Percentiles rank a stretch among this genome's conserved stretches.
phyloP scores from a whole-genome alignment of 2,888 invertebrate species.

The Trichacis sp. region DNA sequence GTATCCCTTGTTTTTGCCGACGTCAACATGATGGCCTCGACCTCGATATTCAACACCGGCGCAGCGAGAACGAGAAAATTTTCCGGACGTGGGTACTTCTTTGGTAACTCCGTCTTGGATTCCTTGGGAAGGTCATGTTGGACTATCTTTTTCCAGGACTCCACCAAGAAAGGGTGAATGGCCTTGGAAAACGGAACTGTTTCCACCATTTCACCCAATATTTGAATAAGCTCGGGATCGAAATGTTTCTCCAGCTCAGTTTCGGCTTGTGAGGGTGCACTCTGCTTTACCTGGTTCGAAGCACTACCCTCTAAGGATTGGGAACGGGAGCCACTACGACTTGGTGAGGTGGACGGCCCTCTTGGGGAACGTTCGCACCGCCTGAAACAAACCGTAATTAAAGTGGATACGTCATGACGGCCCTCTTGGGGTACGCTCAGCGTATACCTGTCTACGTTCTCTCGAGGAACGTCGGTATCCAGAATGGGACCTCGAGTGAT shows the following conservation, averaged over 20 bases:
- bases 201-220: conserved; percentile 2
- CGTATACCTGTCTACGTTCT: background rate
- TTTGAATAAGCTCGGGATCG: background rate
- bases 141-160: conserved; percentile 3
- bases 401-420: background rate
- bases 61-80: conserved; percentile 2
- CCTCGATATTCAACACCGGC: conserved; percentile 6
- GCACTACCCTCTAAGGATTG: background rate
- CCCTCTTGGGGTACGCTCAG: conserved; percentile 10
- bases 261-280: too few relatives aligned
- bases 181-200: background rate
- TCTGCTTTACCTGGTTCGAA: too few relatives aligned
- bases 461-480: too few relatives aligned
- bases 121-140: conserved; percentile 1
- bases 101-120: background rate
- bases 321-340: background rate
- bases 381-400: background rate
- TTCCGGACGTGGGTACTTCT: conserved; percentile 8
- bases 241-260: background rate
- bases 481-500: too few relatives aligned
- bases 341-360: conserved; percentile 8
- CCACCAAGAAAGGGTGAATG: conserved; percentile 11
- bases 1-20: conserved; percentile 1
- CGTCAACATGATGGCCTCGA: background rate
- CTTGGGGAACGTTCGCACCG: conserved; percentile 8